Evolutionary conservation across 2,113 vertebrate genomes (phyloP), one percentile per base, ranked within the genome.

Genomic region (Paratilapia polleni): DNA sequence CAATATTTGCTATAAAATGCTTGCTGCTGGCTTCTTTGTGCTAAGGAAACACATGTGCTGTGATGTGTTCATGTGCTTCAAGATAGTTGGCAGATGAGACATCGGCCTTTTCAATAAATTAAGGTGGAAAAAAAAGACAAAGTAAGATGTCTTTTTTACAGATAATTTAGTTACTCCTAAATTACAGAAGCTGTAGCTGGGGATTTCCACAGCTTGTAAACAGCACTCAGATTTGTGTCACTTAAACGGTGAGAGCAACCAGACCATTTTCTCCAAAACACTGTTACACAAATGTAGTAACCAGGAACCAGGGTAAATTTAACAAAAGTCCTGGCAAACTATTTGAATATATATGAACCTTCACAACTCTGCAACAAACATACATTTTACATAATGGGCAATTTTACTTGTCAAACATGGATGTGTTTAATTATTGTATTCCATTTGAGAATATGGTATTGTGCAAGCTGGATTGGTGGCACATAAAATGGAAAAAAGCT

Each of bases 131-230:
- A n/a, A n/a, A n/a, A n/a, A 6, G 41, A 22, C 28, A 82, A 59
- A 61, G 43, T 19, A 61, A 2, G 22, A 14, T 12, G 34, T 22
- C 41, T 66, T 6, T 64, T 12, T 5, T 24, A 43, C 20, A 38
- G 6, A 52, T 57, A 80, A 68, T 74, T 22, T 81, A 10, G 34
- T 24, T 8, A 70, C 43, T 76, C 63, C 34, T 75, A 36, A 19
- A 14, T 57, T 79, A 58, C 20, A 49, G 28, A 83, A 83, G 26
- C 57, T 54, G 5, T 14, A 20, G 49, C 52, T 54, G 62, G 4
- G 74, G 26, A 63, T 82, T 86, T 76, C 34, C 26, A 74, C 57
- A 54, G 22, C 79, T 41, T 78, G 26, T 19, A 78, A 79, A 74
- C 17, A 56, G 70, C 43, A 80, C 12, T 15, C 10, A 41, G 60